Evolutionary conservation across 2,797 vertebrate species (phyloP), one percentile per base, ranked within the genome.

Genomic region (Scomberomorus guttatus): DNA sequence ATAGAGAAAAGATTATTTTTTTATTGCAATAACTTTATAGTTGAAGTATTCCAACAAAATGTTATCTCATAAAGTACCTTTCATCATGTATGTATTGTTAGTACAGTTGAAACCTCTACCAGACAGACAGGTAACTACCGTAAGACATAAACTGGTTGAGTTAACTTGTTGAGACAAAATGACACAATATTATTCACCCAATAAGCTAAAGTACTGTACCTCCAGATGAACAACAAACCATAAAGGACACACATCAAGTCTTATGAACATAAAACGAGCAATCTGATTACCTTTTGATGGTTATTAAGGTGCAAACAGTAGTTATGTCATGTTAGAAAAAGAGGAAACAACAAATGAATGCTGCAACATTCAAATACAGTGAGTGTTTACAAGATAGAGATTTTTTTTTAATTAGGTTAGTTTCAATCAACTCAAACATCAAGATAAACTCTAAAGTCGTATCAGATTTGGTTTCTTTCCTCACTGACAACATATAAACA

Each of bases 321-420:
- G 11, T 8, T 42, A 46, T 20, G 6, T n/a, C 24, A 42, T 34
- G 37, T 55, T 50, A 52, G 4, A 42, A 29, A 66, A 10, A 55
- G 3, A 57, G 0, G 17, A 42, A 60, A 52, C 3, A 42, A 10
- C 1, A 12, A 65, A 14, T 46, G 13, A 61, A 48, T 20, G 37
- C 69, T 20, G 22, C 20, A 17, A 46, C 44, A 15, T 15, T 46
- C 15, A 46, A 46, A 46, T 46, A 46, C 1, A 46, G 29, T 60
- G 37, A 8, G 48, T 58, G 12, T 58, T 58, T 22, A 44, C 13
- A 29, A 37, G 54, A 2, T 25, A 39, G 3, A 64, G 5, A 27
- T 46, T 1, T 12, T 15, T 54, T 63, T n/a, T 6, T n/a, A n/a
- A 25, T 72, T 70, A 51, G 27, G 50, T 64, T 79, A 60, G 20